These are phyloP conservation scores for Oxygymnocypris stewartii DNA, from an alignment of 2,113 vertebrate genomes.

Conservation along the genomic window DNA sequence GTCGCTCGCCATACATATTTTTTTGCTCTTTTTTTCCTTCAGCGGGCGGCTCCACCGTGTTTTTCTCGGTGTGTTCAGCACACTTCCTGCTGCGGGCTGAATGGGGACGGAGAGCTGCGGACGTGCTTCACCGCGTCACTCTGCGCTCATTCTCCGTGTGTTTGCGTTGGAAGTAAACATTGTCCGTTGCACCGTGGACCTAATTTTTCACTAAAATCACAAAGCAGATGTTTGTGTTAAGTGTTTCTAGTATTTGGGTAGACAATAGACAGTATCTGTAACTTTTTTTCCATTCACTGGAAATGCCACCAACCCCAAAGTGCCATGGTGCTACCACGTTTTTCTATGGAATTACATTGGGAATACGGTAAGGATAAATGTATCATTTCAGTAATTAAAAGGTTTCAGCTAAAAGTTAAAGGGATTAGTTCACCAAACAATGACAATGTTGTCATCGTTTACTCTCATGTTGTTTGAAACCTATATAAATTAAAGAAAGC, in stretches of 20 bases:
- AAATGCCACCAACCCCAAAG: neutral
- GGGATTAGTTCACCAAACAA: neutral
- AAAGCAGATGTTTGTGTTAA: neutral
- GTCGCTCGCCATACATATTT: slow-evolving; percentile 58
- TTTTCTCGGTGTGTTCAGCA: slow-evolving; percentile 61
- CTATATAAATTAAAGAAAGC: too few relatives aligned
- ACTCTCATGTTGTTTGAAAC: neutral
- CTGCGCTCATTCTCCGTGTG: slow-evolving; percentile 25
- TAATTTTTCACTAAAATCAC: neutral
- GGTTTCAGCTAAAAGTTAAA: too few relatives aligned
- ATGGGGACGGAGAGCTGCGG: slow-evolving; percentile 43
- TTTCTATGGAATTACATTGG: neutral
- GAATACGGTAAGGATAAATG: too few relatives aligned
- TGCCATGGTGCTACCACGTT: neutral
- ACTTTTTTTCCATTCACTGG: neutral
- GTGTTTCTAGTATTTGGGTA: neutral
- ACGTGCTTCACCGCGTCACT: slow-evolving; percentile 47
- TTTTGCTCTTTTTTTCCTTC: slow-evolving; percentile 45
- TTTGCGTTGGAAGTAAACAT: slow-evolving; percentile 34
- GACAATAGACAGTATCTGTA: neutral
- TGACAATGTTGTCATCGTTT: neutral
- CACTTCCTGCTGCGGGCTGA: slow-evolving; percentile 73
- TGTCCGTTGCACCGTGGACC: neutral
- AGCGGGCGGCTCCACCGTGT: slow-evolving; percentile 63
- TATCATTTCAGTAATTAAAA: neutral